Percentiles rank a stretch among this genome's conserved stretches.
These are phyloP conservation scores for Kryphioiulus occultus DNA, from an alignment of 2,888 invertebrate genomes.

Conservation along the genomic window DNA sequence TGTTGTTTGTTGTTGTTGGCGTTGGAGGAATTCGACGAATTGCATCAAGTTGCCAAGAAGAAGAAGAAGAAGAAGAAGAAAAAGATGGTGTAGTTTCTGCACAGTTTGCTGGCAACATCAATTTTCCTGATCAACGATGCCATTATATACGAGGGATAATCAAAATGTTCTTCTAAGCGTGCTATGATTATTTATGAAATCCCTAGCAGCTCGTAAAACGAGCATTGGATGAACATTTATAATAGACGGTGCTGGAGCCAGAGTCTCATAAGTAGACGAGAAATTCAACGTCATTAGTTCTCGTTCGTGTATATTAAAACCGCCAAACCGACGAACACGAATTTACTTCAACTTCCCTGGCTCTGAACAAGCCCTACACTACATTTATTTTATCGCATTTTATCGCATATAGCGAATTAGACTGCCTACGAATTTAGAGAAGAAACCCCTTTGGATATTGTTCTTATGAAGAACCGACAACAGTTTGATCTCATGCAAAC, in stretches of 20 bases:
- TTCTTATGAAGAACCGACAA: not conserved
- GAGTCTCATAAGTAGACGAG: not conserved
- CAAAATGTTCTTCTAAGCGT: slow-evolving; percentile 35
- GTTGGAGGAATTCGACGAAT: slow-evolving; percentile 4
- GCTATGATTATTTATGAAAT: slow-evolving; percentile 35
- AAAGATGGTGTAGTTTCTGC: not conserved
- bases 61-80: no score
- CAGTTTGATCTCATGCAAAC: no score
- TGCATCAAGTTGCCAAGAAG: not conserved
- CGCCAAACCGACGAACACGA: not conserved
- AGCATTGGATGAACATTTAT: slow-evolving; percentile 4
- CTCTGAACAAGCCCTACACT: not conserved
- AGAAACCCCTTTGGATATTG: not conserved
- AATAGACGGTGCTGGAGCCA: not conserved
- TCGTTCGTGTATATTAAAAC: slow-evolving; percentile 24
- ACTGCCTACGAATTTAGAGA: not conserved
- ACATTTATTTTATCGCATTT: no score
- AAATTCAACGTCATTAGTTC: not conserved
- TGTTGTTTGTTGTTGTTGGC: not conserved
- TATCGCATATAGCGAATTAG: not conserved
- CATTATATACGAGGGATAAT: slow-evolving; percentile 14
- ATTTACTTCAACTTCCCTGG: not conserved
- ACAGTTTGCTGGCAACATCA: slow-evolving; percentile 30
- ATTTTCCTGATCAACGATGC: slow-evolving; percentile 35
- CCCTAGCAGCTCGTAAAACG: slow-evolving; percentile 26